Base-by-base conservation (phyloP, 2,797 vertebrate genomes). In the Sciurus vulgaris region DNA sequence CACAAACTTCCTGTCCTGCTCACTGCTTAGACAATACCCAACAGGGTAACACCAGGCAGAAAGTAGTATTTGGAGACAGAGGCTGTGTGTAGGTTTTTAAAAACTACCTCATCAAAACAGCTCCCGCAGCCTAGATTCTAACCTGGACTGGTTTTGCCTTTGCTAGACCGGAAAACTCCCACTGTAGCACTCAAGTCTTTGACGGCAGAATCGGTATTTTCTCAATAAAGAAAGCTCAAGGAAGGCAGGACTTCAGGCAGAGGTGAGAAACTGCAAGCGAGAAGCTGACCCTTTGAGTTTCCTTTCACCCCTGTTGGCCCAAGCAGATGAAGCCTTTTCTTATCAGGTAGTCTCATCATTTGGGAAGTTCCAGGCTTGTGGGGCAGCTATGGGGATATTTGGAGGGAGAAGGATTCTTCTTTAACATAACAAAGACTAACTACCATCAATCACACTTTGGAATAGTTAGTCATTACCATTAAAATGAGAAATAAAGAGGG, bases 401-500 rank as follows among this genome's bases (percentile, higher is more conserved):
- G 35, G n/a, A 26, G 3, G 10, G 18, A 38, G 10, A 65, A 41
- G 24, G n/a, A 14, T 67, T 83, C n/a, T 70, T 87, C 47, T 76
- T 88, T 63, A 81, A 87, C 20, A 85, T 30, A 89, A 77, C n/a
- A 67, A 93, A 72, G 51, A 65, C 26, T 35, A 13, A 59, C 11
- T 74, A 35, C 33, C 35, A 76, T 33, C 89, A 95, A 56, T 35
- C 28, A 44, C 54, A 79, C 26, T 49, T 85, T 51, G 22, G 17
- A 70, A 82, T 12, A 54, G 38, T 79, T 20, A 30, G 35, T 54
- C 28, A 79, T 49, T 41, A 28, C 22, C 30, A 89, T 41, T 72
- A 41, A 78, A 93, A 82, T 47, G 18, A 84, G 47, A 86, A 93
- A 91, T 63, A 81, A 90, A 76, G 54, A 78, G 63, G 61, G 51